phyloP scores from a whole-genome alignment of 1,140 invertebrate genomes.

The Carposina sasakii region DNA sequence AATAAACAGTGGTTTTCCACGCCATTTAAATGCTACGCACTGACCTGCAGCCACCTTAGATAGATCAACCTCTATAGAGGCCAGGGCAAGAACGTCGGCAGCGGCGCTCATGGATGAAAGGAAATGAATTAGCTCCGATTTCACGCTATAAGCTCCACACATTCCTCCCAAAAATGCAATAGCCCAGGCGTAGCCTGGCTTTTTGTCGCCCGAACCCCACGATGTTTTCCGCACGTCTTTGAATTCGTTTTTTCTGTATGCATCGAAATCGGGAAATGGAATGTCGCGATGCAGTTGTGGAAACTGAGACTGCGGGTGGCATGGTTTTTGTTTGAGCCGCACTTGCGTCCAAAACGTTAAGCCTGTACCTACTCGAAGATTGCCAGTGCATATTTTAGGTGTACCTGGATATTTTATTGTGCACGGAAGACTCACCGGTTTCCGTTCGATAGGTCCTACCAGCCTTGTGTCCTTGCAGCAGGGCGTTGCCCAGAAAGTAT shows the following conservation, averaged over 20 bases:
- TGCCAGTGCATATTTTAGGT: slow-evolving; percentile 14
- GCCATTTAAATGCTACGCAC: slow-evolving; percentile 84
- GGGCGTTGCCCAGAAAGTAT: slow-evolving; percentile 15
- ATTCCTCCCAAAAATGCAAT: slow-evolving; percentile 45
- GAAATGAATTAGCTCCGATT: slow-evolving; percentile 38
- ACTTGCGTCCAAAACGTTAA: slow-evolving; percentile 43
- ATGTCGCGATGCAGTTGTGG: slow-evolving; percentile 50
- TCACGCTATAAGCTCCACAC: slow-evolving; percentile 35
- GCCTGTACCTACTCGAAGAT: slow-evolving; percentile 6
- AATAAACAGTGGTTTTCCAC: slow-evolving; percentile 89
- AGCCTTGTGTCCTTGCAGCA: slow-evolving; percentile 11
- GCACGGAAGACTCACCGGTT: too few species aligned
- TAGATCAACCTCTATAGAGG: slow-evolving; percentile 50
- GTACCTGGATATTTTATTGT: too few species aligned
- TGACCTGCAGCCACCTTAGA: slow-evolving; percentile 37
- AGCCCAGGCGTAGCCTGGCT: slow-evolving; percentile 39
- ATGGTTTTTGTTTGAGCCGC: slow-evolving; percentile 35
- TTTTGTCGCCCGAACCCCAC: slow-evolving; percentile 44
- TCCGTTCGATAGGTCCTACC: too few species aligned
- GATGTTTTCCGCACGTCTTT: slow-evolving; percentile 40
- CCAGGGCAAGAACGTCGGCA: slow-evolving; percentile 51
- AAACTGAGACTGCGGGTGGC: too few species aligned
- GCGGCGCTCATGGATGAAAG: slow-evolving; percentile 42
- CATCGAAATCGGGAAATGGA: slow-evolving; percentile 48
- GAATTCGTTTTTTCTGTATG: slow-evolving; percentile 45